These are phyloP conservation scores for Heliconius sara DNA, from an alignment of 2,888 invertebrate species.

Conservation along the genomic window DNA sequence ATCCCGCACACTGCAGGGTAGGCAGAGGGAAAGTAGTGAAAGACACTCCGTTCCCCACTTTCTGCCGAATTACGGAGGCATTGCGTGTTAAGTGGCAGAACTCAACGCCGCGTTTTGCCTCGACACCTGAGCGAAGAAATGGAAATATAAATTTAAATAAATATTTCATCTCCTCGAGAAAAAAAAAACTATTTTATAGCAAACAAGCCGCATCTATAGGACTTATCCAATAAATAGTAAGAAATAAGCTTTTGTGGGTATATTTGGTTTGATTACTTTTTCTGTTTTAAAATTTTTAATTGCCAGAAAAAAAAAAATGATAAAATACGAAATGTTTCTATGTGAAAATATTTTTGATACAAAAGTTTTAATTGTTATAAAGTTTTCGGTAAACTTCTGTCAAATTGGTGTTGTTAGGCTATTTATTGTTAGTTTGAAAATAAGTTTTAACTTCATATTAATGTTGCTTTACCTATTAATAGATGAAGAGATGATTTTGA, in stretches of 20 bases:
- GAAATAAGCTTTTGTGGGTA: neutral
- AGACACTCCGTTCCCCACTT: too few species aligned
- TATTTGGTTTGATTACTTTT: too few species aligned
- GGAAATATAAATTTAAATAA: too few species aligned
- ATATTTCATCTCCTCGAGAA: too few species aligned
- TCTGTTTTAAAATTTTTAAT: neutral
- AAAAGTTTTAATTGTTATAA: constrained; percentile 5
- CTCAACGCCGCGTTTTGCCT: too few species aligned
- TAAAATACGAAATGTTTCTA: neutral
- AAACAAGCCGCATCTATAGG: neutral
- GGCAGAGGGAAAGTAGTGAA: too few species aligned
- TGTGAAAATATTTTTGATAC: neutral
- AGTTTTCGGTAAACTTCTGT: neutral
- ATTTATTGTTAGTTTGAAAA: neutral
- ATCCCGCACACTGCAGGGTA: too few species aligned
- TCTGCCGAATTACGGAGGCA: too few species aligned
- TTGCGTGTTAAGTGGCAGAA: too few species aligned
- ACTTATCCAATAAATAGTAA: neutral
- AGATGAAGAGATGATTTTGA: neutral
- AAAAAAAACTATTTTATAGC: neutral
- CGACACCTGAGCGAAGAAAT: too few species aligned
- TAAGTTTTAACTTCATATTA: neutral
- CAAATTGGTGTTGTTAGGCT: neutral
- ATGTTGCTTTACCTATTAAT: neutral
- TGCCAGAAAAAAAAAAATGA: neutral